A percentile compares a stretch with the other conserved stretches of the same genome.
These are phyloP conservation scores for Tolmerus cingulatus DNA, from an alignment of 2,888 invertebrate species.

Conservation along the genomic window DNA sequence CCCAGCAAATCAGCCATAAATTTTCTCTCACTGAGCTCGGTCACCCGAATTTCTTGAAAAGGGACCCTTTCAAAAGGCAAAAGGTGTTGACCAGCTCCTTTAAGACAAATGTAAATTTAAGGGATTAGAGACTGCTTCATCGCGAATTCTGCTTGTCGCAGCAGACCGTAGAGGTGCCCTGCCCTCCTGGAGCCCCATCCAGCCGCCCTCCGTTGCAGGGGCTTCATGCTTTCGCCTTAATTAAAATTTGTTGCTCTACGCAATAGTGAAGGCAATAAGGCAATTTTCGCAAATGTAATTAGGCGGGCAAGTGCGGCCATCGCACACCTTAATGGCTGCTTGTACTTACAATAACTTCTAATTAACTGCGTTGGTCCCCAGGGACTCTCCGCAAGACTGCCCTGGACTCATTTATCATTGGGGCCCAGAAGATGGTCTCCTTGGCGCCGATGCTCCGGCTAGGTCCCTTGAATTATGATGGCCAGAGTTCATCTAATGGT, in stretches of 20 bases:
- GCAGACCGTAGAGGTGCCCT: background rate
- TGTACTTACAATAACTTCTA: slow-evolving; percentile 40
- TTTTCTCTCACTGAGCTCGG: background rate
- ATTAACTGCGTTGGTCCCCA: slow-evolving; percentile 31
- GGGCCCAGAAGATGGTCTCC: background rate
- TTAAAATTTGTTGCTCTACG: slow-evolving; percentile 31
- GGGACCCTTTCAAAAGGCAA: background rate
- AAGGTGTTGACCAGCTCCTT: background rate
- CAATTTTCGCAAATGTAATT: slow-evolving; percentile 37
- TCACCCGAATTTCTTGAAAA: background rate
- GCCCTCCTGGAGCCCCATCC: background rate
- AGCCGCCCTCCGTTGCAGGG: background rate
- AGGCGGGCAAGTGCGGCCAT: slow-evolving; percentile 18
- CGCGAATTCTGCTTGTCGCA: background rate
- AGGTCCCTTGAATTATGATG: slow-evolving; percentile 32
- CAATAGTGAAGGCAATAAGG: slow-evolving; percentile 37
- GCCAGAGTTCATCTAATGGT: slow-evolving; percentile 32
- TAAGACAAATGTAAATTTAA: background rate
- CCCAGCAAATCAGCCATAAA: background rate
- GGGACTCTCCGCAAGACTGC: slow-evolving; percentile 26
- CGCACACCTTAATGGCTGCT: slow-evolving; percentile 39
- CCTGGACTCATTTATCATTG: slow-evolving; percentile 26
- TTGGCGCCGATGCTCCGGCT: background rate
- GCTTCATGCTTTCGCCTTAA: slow-evolving; percentile 9
- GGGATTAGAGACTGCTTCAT: background rate